Base-by-base conservation (phyloP, 2,113 vertebrate genomes). In the Anoura caudifer region DNA sequence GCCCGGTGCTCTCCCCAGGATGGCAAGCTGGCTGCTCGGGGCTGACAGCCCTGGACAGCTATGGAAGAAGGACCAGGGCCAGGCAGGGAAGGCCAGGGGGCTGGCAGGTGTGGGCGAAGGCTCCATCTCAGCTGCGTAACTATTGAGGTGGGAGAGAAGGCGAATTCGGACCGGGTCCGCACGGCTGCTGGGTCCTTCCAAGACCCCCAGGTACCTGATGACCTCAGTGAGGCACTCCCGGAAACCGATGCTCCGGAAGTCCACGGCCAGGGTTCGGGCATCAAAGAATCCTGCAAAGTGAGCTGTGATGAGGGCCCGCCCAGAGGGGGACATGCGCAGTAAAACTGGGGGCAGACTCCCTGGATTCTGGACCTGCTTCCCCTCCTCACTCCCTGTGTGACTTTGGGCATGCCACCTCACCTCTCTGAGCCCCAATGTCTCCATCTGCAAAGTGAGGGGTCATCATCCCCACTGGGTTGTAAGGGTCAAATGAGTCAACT, bases 161-260 rank as follows among this genome's bases (percentile, higher is more conserved):
- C 99, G 99, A 76, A 99, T 99, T 45, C 99, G 99, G 50, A 99
- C 98, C 2, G 99, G 99, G 93, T 99, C 99, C 0, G 98, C 38
- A 0, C 98, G 98, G 10, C 99, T 99, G 15, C 99, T 99, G 10
- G 98, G 98, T 5, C 99, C 99, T 93, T 99, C 99, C 20, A 99
- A 98, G 88, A 99, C 97, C 61, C 99, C 99, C 97, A 99, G 98
- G 98, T 99, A 99, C 96, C 99, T 98, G 95, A 99, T 98, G 76
- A 99, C 99, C 72, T 99, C 99, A 0, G 99, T 99, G 84, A 99
- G 99, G 6, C 99, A 99, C 91, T 99, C 99, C 4, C 99, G 99
- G 95, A 99, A 99, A 38, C 99, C 99, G 14, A 99, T 98, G n/a
- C 99, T 99, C 56, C 99, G 98, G 98, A 99, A 99, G 98, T 99